phyloP scores from a whole-genome alignment of 2,888 invertebrate genomes.

The Melitaea athalia region DNA sequence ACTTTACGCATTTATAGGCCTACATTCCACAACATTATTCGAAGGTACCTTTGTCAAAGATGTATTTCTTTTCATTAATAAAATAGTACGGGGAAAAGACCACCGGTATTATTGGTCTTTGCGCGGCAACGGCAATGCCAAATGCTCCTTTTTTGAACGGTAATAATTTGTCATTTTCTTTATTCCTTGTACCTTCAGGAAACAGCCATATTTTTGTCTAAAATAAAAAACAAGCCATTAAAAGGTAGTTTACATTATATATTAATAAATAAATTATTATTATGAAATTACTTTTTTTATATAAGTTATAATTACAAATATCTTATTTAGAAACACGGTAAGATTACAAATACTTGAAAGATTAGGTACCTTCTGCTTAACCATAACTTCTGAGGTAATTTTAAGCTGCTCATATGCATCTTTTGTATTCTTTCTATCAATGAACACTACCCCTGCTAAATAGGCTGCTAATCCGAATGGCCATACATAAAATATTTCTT shows the following conservation, averaged over 20 bases:
- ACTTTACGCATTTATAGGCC: no score
- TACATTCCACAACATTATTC: no score
- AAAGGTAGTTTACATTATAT: neutral
- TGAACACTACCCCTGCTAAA: conserved; percentile 84
- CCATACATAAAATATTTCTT: conserved; percentile 83
- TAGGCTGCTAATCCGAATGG: conserved; percentile 84
- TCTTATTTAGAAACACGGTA: neutral
- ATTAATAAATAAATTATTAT: neutral
- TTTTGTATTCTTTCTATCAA: conserved; percentile 81
- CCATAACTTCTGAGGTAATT: conserved; percentile 72
- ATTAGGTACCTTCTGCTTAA: conserved; percentile 66
- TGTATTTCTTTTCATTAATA: conserved; percentile 68
- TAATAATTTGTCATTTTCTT: conserved; percentile 72
- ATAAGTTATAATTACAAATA: neutral
- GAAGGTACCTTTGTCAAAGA: conserved; percentile 62
- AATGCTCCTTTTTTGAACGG: conserved; percentile 90
- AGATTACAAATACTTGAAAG: neutral
- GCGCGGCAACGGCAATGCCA: conserved; percentile 85
- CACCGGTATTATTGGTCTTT: conserved; percentile 85
- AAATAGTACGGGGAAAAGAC: conserved; percentile 85
- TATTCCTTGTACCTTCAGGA: conserved; percentile 87
- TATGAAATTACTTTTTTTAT: neutral
- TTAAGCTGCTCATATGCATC: conserved; percentile 76
- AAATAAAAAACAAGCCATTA: conserved; percentile 40
- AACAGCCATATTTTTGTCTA: conserved; percentile 86